Conservation (phyloP, 2,888 invertebrate genomes). For the Dysmachus trigonus region DNA sequence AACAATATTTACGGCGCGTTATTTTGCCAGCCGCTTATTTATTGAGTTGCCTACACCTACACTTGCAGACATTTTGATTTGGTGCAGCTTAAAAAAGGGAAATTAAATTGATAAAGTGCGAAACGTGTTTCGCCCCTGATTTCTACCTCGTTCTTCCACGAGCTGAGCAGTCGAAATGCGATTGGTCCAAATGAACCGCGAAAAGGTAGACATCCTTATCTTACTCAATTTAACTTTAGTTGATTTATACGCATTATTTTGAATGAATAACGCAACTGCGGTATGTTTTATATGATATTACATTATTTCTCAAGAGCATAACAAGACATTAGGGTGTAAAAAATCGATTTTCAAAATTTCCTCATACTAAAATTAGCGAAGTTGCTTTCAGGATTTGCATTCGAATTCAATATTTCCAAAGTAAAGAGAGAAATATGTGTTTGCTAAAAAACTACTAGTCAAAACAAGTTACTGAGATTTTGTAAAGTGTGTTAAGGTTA, state of each 20-base stretch:
- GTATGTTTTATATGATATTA: neutral
- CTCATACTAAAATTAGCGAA: too few relatives aligned
- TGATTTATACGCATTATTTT: neutral
- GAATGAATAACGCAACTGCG: neutral
- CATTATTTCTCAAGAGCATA: neutral
- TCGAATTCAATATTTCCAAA: too few relatives aligned
- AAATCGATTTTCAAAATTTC: too few relatives aligned
- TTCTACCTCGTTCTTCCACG: neutral
- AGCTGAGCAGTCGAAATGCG: neutral
- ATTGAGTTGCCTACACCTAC: slow-evolving; percentile 28
- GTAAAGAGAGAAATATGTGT: too few relatives aligned
- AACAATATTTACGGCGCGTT: slow-evolving; percentile 42
- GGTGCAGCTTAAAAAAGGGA: slow-evolving; percentile 43
- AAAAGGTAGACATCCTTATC: neutral
- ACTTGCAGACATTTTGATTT: slow-evolving; percentile 40
- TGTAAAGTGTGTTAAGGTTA: too few relatives aligned
- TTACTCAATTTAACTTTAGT: neutral
- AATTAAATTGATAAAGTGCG: slow-evolving; percentile 43
- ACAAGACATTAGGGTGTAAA: too few relatives aligned
- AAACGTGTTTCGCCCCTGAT: slow-evolving; percentile 10
- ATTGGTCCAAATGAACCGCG: neutral
- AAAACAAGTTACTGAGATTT: too few relatives aligned
- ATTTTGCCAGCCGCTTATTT: slow-evolving; percentile 42
- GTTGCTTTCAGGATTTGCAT: too few relatives aligned
- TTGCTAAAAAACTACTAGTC: too few relatives aligned